These are phyloP conservation scores for Orchestia grillus DNA, from an alignment of 1,140 invertebrate genomes.

Conservation along the genomic window DNA sequence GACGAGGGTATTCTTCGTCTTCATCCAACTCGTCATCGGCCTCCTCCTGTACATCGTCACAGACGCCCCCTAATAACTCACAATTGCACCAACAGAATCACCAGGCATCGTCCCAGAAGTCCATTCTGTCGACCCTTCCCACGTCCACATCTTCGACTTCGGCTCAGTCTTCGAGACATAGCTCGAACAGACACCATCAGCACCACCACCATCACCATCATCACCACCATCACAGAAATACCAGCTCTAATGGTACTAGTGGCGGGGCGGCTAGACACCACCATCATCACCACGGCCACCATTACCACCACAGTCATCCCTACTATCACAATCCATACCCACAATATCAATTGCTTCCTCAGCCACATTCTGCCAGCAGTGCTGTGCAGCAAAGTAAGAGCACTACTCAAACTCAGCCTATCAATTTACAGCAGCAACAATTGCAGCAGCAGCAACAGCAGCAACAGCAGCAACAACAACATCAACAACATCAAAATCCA, in stretches of 20 bases:
- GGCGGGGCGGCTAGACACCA: slow-evolving; percentile 51
- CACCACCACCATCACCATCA: slow-evolving; percentile 62
- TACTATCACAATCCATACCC: slow-evolving; percentile 23
- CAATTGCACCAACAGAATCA: slow-evolving; percentile 62
- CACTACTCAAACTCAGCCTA: slow-evolving; percentile 16
- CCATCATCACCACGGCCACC: slow-evolving; percentile 50
- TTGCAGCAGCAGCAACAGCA: background rate
- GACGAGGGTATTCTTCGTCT: slow-evolving; percentile 71
- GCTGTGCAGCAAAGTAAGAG: background rate
- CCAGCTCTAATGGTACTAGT: background rate
- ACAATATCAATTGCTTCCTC: slow-evolving; percentile 25
- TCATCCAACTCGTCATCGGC: slow-evolving; percentile 29
- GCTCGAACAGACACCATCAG: slow-evolving; percentile 53
- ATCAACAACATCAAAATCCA: background rate
- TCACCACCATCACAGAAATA: slow-evolving; percentile 58
- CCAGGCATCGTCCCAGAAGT: slow-evolving; percentile 42
- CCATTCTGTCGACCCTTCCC: slow-evolving; percentile 49
- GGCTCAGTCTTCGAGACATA: slow-evolving; percentile 66
- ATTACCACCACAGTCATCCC: slow-evolving; percentile 55
- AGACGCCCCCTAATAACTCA: background rate
- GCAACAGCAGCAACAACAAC: slow-evolving; percentile 36
- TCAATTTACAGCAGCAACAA: slow-evolving; percentile 44
- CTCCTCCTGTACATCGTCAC: background rate
- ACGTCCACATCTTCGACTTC: slow-evolving; percentile 57
- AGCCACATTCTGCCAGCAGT: background rate